Conservation (phyloP, 2,888 invertebrate species). For the Theristus sp. region DNA sequence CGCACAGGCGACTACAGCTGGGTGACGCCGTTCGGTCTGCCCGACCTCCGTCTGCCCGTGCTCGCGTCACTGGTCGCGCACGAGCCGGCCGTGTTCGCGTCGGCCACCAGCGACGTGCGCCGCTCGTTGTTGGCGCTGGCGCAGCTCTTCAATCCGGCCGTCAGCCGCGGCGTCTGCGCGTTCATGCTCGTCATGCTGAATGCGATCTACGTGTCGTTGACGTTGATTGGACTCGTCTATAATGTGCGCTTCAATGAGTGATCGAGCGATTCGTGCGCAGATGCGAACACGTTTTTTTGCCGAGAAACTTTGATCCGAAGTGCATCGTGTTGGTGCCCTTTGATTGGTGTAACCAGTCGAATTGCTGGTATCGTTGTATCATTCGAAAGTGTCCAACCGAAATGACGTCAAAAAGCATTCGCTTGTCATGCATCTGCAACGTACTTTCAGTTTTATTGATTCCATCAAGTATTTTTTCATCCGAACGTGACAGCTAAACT, state of each 20-base stretch:
- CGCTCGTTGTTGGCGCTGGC: background rate
- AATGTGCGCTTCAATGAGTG: slow-evolving; percentile 9
- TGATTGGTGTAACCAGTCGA: too few relatives aligned
- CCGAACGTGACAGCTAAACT: too few relatives aligned
- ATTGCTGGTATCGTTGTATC: too few relatives aligned
- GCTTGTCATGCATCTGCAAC: too few relatives aligned
- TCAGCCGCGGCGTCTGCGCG: slow-evolving; percentile 15
- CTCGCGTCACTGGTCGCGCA: background rate
- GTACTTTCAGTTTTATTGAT: too few relatives aligned
- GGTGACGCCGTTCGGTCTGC: slow-evolving; percentile 5
- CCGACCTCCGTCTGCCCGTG: background rate
- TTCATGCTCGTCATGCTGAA: slow-evolving; percentile 13
- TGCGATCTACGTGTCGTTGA: slow-evolving; percentile 13
- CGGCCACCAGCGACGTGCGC: background rate
- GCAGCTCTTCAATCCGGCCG: background rate
- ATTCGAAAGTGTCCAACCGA: too few relatives aligned
- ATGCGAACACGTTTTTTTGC: too few relatives aligned
- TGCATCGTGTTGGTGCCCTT: too few relatives aligned
- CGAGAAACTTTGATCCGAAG: too few relatives aligned
- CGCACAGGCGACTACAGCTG: slow-evolving; percentile 10
- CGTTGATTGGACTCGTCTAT: slow-evolving; percentile 15
- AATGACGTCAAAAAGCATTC: too few relatives aligned
- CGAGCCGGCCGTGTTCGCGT: slow-evolving; percentile 12
- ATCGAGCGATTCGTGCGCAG: too few relatives aligned
- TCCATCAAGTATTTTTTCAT: too few relatives aligned